Evolutionary conservation across 2,888 invertebrate genomes (phyloP), one percentile per base, ranked within the genome.

Genomic region (Heliconius erato): DNA sequence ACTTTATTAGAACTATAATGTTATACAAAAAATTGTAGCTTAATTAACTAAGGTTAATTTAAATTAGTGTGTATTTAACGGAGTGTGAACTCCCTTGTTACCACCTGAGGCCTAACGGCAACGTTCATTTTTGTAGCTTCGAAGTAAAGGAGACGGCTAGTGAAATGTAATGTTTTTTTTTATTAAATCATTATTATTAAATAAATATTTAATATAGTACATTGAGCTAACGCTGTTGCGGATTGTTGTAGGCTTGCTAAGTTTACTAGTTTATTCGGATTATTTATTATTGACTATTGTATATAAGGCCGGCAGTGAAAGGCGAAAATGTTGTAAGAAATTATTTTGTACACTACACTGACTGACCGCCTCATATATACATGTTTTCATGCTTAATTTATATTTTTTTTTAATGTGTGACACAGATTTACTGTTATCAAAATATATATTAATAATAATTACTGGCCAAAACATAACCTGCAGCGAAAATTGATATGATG

Each of bases 111-210:
- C 81, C 79, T 74, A n/a, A 67, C 26, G 74, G 83, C 83, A 79
- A 65, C 63, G 81, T 83, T 83, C 81, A 83, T 80, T 78, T 83
- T 80, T 80, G 80, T 83, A 80, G 54, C 74, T 65, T 59, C 14
- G n/a, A 16, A 65, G 74, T 67, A 28, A 44, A 59, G 59, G 28
- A 14, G 28, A 40, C n/a, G 77, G 67, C 77, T 83, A 77, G 80
- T 77, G 63, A 79, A 82, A 59, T 68, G 79, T 74, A 74, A 65
- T 63, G 49, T 49, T 76, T 32, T 74, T 74, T 80, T 80, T n/a
- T 28, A 32, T 54, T 26, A 59, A 80, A 68, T 63, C 14, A 67
- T 65, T 78, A 49, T 54, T 63, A 63, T 78, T 78, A 49, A 44
- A 23, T 76, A 63, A 63, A 76, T 76, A 76, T 76, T 63, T n/a